Conservation (phyloP, 64 coral and sea anemone species). For the Catalaphyllia jardinei region DNA sequence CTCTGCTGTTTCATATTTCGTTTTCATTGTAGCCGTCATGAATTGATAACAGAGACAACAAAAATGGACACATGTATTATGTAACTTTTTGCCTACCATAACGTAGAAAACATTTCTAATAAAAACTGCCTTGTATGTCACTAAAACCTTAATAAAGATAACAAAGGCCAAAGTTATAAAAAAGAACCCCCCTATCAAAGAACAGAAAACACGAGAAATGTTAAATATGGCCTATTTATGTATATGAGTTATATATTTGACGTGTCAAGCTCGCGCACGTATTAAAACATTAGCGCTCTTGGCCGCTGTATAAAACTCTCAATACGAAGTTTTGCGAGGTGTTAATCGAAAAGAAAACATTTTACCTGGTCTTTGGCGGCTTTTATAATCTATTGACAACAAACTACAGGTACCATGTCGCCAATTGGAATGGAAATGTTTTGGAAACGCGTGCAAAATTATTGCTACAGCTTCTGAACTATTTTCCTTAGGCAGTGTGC, state of each 20-base stretch:
- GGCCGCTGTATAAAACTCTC: background rate
- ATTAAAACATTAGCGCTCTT: background rate
- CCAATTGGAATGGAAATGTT: background rate
- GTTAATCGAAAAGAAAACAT: background rate
- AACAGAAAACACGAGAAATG: background rate
- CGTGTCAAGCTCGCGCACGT: background rate
- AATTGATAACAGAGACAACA: too few relatives aligned
- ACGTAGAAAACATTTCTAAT: too few relatives aligned
- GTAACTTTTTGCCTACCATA: too few relatives aligned
- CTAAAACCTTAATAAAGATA: background rate
- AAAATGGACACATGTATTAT: too few relatives aligned
- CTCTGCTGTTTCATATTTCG: too few relatives aligned
- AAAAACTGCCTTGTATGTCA: too few relatives aligned
- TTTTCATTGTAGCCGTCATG: too few relatives aligned
- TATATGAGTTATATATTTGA: background rate
- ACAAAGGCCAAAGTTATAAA: background rate
- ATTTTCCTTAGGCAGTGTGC: background rate
- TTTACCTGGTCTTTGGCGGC: background rate
- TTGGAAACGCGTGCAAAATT: constrained; percentile 17
- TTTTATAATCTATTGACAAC: constrained; percentile 2
- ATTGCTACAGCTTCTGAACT: background rate
- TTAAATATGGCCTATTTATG: background rate
- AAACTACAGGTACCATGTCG: background rate
- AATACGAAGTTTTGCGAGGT: background rate
- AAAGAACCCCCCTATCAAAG: background rate